A percentile compares a stretch with the other conserved stretches of the same genome.
These are phyloP conservation scores for Ophraella communa DNA, from an alignment of 2,888 invertebrate species.

Conservation along the genomic window DNA sequence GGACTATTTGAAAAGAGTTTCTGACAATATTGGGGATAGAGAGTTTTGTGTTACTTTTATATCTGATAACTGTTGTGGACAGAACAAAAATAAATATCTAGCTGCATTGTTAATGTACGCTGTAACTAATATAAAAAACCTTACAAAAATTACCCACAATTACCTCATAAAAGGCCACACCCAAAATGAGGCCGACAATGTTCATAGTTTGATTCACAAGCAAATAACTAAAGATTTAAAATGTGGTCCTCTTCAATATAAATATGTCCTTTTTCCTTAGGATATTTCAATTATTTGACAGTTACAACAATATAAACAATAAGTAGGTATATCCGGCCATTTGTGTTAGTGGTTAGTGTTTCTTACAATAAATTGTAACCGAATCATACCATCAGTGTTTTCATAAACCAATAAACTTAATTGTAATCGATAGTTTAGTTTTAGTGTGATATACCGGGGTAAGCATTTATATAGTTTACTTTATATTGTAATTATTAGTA, in stretches of 20 bases:
- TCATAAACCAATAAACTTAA: too few species aligned
- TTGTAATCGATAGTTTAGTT: too few species aligned
- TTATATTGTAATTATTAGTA: neutral
- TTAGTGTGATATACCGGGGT: too few species aligned
- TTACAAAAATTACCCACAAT: neutral
- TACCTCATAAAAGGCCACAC: conserved; percentile 4
- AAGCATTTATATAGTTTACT: neutral
- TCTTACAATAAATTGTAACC: conserved; percentile 3
- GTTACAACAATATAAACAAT: neutral
- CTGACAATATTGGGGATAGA: neutral
- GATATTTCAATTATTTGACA: neutral
- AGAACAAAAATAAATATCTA: conserved; percentile 11
- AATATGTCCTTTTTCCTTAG: neutral
- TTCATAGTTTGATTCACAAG: conserved; percentile 3
- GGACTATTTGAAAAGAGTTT: neutral
- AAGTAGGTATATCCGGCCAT: neutral
- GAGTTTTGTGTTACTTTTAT: conserved; percentile 1
- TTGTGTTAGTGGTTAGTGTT: neutral
- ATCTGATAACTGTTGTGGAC: conserved; percentile 13
- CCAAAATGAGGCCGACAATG: conserved; percentile 6
- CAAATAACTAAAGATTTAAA: neutral
- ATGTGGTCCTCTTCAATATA: too few species aligned
- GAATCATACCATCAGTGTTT: conserved; percentile 6
- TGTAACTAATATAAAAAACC: neutral
- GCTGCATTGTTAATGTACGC: neutral